phyloP scores from a whole-genome alignment of 1,140 invertebrate species.

The Drosophila dunni region DNA sequence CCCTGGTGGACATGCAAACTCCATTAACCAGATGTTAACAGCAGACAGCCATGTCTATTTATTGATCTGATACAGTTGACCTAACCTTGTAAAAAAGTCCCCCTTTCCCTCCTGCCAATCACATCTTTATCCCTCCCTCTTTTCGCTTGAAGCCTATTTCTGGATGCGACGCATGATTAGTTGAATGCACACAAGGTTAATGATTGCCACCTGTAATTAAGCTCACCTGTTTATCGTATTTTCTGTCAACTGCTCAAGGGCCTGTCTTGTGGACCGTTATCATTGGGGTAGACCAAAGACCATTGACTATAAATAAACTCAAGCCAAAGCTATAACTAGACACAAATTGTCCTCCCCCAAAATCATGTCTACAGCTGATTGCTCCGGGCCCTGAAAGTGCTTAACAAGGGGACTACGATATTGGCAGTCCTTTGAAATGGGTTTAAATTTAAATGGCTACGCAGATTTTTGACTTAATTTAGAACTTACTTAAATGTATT shows the following conservation, averaged over 20 bases:
- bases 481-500: too few species aligned
- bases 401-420: too few species aligned
- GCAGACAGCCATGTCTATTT: neutral
- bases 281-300: conserved; percentile 26
- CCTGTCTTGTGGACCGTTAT: neutral
- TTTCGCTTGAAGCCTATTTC: conserved; percentile 17
- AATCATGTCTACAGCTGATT: neutral
- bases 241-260: conserved; percentile 2
- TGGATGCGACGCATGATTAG: conserved; percentile 38
- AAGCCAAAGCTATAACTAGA: neutral
- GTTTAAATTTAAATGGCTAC: too few species aligned
- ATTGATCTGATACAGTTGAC: conserved; percentile 4
- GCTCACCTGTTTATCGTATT: conserved; percentile 6
- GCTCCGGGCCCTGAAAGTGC: neutral
- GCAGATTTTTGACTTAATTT: too few species aligned
- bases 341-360: neutral
- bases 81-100: conserved; percentile 15
- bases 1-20: too few species aligned
- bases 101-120: too few species aligned
- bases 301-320: conserved; percentile 30
- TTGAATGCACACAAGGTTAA: conserved; percentile 50
- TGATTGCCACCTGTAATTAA: conserved; percentile 32
- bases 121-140: neutral
- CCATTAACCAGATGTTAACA: too few species aligned
- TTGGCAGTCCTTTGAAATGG: too few species aligned